These are phyloP conservation scores for Cromileptes altivelis DNA, from an alignment of 2,113 vertebrate genomes.

Conservation along the genomic window DNA sequence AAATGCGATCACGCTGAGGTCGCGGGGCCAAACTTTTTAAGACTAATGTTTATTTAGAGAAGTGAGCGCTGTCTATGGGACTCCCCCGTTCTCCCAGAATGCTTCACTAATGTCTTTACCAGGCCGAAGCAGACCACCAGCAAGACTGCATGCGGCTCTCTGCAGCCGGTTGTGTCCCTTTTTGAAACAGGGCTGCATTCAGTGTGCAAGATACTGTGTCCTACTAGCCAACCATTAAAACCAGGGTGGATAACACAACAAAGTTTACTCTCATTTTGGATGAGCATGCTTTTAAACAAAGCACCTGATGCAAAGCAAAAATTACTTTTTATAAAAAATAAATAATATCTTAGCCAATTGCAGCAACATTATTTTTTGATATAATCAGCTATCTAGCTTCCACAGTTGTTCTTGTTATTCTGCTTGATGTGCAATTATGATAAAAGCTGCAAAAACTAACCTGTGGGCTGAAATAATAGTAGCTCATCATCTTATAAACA, in stretches of 20 bases:
- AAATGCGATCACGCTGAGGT: conserved; percentile 93
- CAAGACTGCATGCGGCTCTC: conserved; percentile 40
- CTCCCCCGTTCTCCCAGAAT: conserved; percentile 89
- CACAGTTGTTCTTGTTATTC: not conserved
- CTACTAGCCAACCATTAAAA: conserved; percentile 4
- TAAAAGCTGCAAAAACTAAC: no score
- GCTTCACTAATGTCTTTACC: conserved; percentile 93
- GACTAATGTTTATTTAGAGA: conserved; percentile 99
- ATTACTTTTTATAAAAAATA: not conserved
- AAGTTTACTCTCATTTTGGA: not conserved
- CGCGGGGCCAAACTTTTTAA: conserved; percentile 98
- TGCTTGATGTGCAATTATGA: not conserved
- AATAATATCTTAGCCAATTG: not conserved
- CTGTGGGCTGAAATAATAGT: not conserved
- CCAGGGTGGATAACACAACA: conserved; percentile 3
- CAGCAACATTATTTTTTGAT: not conserved
- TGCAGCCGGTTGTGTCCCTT: conserved; percentile 43
- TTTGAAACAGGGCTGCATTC: conserved; percentile 22
- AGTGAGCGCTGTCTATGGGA: conserved; percentile 94
- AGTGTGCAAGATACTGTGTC: not conserved
- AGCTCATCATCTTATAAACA: not conserved
- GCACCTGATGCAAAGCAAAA: not conserved
- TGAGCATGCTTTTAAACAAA: conserved; percentile 8
- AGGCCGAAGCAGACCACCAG: conserved; percentile 83
- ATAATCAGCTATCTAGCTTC: not conserved